Evolutionary conservation across 64 coral and sea anemone species (phyloP), one percentile per base, ranked within the genome.

Genomic region (Stichodactyla mertensii): DNA sequence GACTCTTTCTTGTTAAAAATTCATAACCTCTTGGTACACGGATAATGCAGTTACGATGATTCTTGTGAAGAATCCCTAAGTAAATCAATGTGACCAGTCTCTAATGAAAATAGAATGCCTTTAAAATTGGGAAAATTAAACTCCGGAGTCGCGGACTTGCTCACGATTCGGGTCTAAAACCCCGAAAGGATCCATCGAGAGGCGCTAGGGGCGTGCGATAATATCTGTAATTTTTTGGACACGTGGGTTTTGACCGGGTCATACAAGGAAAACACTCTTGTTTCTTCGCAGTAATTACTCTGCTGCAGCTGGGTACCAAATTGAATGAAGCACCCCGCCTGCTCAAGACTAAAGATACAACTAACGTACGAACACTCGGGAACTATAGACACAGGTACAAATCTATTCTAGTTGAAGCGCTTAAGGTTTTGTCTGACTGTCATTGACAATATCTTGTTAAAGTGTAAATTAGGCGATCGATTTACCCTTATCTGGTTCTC

Each of bases 381-480:
- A 74, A 9, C 24, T 23, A 8, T 14, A 74, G 64, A 69, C 7
- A 31, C 11, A 74, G 24, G 69, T 31, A 74, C 6, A 9, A 31
- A 10, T 74, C 20, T 31, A 66, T 66, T 74, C 24, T 74, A 74
- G 24, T 74, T 52, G 36, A 81, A 81, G 16, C 36, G 51, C 26
- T 81, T 53, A 20, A 18, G 78, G 51, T 81, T 81, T 81, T 81
- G 78, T 81, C 19, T 91, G 51, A 87, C 16, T 87, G 78, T 53
- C 56, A 81, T 54, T 81, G 78, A 57, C 58, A 51, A 57, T 87
- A 90, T 87, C 64, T 79, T 82, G 61, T 85, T 87, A 71, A 71
- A 89, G 91, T 97, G 94, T 97, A 97, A 97, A 97, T 93, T 93
- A 88, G 82, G 89, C 86, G 91, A 93, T 97, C 84, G 87, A 51